These are phyloP conservation scores for Troilus luridus DNA, from an alignment of 2,888 invertebrate species.

Conservation along the genomic window DNA sequence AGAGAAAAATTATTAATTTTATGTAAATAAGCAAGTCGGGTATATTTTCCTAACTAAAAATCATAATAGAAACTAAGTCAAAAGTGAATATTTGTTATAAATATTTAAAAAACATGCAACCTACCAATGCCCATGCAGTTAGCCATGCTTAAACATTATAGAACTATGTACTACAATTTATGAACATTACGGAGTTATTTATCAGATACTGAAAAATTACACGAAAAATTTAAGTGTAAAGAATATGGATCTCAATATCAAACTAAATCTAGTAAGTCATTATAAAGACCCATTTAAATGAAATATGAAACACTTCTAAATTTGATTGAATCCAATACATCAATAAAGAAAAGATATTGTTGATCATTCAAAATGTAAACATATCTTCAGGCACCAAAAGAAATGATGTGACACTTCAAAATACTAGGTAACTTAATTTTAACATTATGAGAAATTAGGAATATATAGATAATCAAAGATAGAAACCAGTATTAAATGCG, in stretches of 20 bases:
- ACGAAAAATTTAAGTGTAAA: conserved; percentile 39
- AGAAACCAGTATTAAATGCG: not conserved
- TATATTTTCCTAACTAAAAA: not conserved
- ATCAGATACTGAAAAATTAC: conserved; percentile 34
- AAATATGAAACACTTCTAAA: not conserved
- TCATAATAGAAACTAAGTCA: conserved; percentile 4
- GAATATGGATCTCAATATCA: not conserved
- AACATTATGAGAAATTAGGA: not conserved
- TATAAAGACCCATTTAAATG: not conserved
- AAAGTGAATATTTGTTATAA: conserved; percentile 48
- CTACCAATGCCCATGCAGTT: conserved; percentile 63
- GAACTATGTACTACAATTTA: conserved; percentile 54
- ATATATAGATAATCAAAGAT: not conserved
- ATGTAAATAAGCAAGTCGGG: conserved; percentile 38
- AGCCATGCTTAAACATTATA: conserved; percentile 62
- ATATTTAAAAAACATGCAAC: conserved; percentile 60
- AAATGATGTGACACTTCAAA: conserved; percentile 34
- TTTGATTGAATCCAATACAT: not conserved
- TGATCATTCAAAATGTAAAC: conserved; percentile 37
- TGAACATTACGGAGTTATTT: conserved; percentile 47
- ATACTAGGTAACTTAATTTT: not conserved
- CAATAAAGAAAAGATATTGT: not conserved
- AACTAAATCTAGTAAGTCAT: not conserved
- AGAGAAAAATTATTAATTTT: conserved; percentile 16
- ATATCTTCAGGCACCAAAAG: conserved; percentile 20